These are phyloP conservation scores for Platypus cylindrus DNA, from an alignment of 2,888 invertebrate genomes.

Conservation along the genomic window DNA sequence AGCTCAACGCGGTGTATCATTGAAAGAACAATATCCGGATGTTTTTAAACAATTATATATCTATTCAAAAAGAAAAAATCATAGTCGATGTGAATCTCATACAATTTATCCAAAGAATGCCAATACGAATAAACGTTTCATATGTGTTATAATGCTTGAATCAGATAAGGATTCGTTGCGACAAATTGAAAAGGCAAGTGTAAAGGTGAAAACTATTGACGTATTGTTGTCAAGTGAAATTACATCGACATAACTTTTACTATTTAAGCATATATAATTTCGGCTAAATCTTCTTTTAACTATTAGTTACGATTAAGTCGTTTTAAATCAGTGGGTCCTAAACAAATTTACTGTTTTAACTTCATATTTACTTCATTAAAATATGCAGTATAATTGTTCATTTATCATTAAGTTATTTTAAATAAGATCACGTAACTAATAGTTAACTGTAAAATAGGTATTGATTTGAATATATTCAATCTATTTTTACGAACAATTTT, in stretches of 20 bases:
- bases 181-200: conserved; percentile 31
- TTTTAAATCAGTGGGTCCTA: too few species aligned
- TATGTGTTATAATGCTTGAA: conserved; percentile 86
- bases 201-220: conserved; percentile 31
- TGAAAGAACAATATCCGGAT: conserved; percentile 78
- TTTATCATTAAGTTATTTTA: too few species aligned
- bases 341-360: too few species aligned
- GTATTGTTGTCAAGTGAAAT: conserved; percentile 21
- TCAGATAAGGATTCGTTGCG: conserved; percentile 47
- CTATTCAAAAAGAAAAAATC: conserved; percentile 60
- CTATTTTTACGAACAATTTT: too few species aligned
- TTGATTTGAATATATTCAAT: too few species aligned
- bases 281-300: too few species aligned
- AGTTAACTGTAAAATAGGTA: too few species aligned
- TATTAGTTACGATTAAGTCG: too few species aligned
- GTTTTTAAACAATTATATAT: conserved; percentile 69
- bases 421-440: too few species aligned
- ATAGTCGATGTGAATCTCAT: conserved; percentile 66
- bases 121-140: conserved; percentile 65
- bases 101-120: conserved; percentile 78
- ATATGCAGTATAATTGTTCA: too few species aligned
- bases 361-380: too few species aligned
- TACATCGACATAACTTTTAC: conserved; percentile 7
- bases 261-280: neutral
- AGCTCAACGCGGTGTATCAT: conserved; percentile 63